phyloP scores from a whole-genome alignment of 2,113 vertebrate species.

The Cacatua alba region DNA sequence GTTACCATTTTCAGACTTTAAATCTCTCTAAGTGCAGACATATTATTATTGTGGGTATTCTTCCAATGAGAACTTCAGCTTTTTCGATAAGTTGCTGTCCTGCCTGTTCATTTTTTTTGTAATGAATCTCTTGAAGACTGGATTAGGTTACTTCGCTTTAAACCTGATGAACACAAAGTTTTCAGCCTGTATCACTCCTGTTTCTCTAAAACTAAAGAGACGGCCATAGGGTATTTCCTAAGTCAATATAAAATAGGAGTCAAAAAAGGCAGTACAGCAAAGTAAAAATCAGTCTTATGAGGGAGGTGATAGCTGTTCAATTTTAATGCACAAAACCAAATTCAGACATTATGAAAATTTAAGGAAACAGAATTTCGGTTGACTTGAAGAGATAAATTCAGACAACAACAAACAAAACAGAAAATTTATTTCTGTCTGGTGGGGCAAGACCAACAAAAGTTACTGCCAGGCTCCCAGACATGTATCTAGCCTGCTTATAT shows the following conservation, averaged over 20 bases:
- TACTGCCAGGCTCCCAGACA: not conserved
- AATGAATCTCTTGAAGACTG: not conserved
- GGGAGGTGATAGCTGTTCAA: not conserved
- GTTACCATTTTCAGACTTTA: not conserved
- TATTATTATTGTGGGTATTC: not conserved
- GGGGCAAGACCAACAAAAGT: not conserved
- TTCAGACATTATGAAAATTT: not conserved
- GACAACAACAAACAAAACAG: not conserved
- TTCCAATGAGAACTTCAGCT: not conserved
- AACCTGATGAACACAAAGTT: not conserved
- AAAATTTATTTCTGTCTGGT: not conserved
- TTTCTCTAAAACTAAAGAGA: not conserved
- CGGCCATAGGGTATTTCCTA: not conserved
- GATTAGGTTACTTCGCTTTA: not conserved
- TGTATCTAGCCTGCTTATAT: not conserved
- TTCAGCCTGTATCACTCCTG: not conserved
- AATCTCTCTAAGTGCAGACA: not conserved
- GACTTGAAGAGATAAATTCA: not conserved
- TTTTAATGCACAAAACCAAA: not conserved
- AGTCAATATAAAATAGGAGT: not conserved
- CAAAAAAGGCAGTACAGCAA: not conserved
- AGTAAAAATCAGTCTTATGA: not conserved
- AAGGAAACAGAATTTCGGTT: not conserved
- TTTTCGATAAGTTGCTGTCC: not conserved
- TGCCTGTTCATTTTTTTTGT: not conserved